Evolutionary conservation across 2,888 invertebrate genomes (phyloP).

Genomic region (Xanthostigma xanthostigma): DNA sequence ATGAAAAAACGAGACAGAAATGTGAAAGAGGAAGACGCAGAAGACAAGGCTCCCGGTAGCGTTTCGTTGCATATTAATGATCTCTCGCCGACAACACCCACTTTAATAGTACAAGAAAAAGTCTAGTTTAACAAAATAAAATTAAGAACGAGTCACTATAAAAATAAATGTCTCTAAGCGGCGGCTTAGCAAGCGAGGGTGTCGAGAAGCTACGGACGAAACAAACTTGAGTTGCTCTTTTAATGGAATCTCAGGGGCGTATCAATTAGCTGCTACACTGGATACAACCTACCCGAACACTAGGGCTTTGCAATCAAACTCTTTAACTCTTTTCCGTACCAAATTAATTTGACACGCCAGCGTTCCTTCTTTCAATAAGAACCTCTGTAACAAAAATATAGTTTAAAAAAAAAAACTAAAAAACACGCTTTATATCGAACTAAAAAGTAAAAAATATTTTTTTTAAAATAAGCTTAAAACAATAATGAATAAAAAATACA

Average conservation of each 20-base stretch:
- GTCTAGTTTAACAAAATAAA: constrained; percentile 20
- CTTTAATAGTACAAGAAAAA: constrained; percentile 16
- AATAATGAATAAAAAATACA: too few species aligned
- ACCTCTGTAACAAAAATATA: too few species aligned
- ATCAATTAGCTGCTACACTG: constrained; percentile 23
- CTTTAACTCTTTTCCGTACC: too few species aligned
- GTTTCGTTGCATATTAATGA: constrained; percentile 15
- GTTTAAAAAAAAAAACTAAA: too few species aligned
- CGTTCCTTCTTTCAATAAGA: too few species aligned
- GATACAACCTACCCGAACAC: constrained; percentile 1
- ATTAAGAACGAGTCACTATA: constrained; percentile 21
- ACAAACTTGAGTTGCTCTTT: constrained; percentile 11
- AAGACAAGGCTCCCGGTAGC: background rate
- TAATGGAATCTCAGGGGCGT: constrained; percentile 25
- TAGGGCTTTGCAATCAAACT: too few species aligned
- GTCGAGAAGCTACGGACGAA: background rate
- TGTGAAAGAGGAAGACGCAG: too few species aligned
- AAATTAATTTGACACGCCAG: too few species aligned
- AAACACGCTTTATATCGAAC: too few species aligned
- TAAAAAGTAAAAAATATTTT: too few species aligned
- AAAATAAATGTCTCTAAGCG: constrained; percentile 23
- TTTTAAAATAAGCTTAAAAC: too few species aligned
- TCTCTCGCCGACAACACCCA: constrained; percentile 11
- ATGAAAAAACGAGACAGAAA: too few species aligned
- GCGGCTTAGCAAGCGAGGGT: constrained; percentile 10